phyloP scores from a whole-genome alignment of 2,888 invertebrate genomes.

The Scelioninae gen. 1 region DNA sequence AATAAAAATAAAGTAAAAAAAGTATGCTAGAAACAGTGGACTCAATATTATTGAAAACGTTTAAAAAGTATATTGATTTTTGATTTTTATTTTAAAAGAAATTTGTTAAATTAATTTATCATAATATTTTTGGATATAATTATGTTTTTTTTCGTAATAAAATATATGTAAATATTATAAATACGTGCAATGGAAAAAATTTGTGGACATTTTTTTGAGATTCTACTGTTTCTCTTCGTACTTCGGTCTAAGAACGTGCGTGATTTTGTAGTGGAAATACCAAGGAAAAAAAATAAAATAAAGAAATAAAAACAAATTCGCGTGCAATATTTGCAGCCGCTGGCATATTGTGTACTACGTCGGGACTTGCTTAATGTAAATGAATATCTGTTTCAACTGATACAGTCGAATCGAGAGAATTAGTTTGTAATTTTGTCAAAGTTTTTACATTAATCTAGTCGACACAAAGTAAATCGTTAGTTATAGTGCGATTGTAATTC shows the following conservation, averaged over 20 bases:
- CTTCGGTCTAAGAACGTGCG: constrained; percentile 16
- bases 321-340: constrained; percentile 53
- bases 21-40: constrained; percentile 3
- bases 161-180: background rate
- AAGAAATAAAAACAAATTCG: constrained; percentile 15
- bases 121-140: too few relatives aligned
- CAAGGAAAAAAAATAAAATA: constrained; percentile 16
- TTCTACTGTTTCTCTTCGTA: constrained; percentile 12
- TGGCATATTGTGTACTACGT: constrained; percentile 38
- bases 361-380: constrained; percentile 67
- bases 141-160: too few relatives aligned
- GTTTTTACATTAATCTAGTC: constrained; percentile 71
- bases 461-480: constrained; percentile 66
- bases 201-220: background rate
- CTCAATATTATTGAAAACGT: too few relatives aligned
- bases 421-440: constrained; percentile 71
- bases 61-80: too few relatives aligned
- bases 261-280: constrained; percentile 42
- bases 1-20: constrained; percentile 9
- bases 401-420: constrained; percentile 58
- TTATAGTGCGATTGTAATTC: constrained; percentile 66
- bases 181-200: background rate
- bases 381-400: constrained; percentile 67
- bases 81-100: too few relatives aligned
- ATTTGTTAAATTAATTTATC: too few relatives aligned